Conservation (phyloP, 1,140 invertebrate genomes). For the Orius laevigatus region DNA sequence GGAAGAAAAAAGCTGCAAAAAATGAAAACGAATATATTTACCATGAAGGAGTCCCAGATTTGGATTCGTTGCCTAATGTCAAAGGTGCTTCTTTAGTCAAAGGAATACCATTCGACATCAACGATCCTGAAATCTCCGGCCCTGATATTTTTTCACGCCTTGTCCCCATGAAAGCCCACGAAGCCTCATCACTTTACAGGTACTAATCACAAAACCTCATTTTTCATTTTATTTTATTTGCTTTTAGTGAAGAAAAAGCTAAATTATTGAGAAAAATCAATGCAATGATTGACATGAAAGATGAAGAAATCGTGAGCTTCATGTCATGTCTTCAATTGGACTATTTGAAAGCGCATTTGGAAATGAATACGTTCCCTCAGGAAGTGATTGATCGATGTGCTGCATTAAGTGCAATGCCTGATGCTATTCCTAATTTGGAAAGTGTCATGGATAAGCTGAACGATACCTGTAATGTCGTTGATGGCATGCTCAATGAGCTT, state of each 20-base stretch:
- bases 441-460: conserved; percentile 68
- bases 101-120: conserved; percentile 75
- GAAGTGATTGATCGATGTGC: conserved; percentile 84
- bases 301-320: conserved; percentile 67
- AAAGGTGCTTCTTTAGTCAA: conserved; percentile 88
- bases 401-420: conserved; percentile 63
- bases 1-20: conserved; percentile 77
- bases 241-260: conserved; percentile 78
- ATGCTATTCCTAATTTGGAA: conserved; percentile 60
- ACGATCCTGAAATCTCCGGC: conserved; percentile 80
- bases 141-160: conserved; percentile 82
- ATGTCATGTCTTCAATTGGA: conserved; percentile 74
- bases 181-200: conserved; percentile 85
- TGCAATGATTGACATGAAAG: conserved; percentile 66
- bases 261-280: conserved; percentile 67
- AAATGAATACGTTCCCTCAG: conserved; percentile 32
- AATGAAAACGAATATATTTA: conserved; percentile 99
- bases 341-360: conserved; percentile 36
- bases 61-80: conserved; percentile 61
- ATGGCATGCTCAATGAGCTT: conserved; percentile 53
- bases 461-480: conserved; percentile 62
- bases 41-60: conserved; percentile 83
- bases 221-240: conserved; percentile 8
- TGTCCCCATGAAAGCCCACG: conserved; percentile 90
- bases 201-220: conserved; percentile 19